These are phyloP conservation scores for Sebastes oblongus DNA, from an alignment of 2,797 vertebrate genomes.

Conservation along the genomic window DNA sequence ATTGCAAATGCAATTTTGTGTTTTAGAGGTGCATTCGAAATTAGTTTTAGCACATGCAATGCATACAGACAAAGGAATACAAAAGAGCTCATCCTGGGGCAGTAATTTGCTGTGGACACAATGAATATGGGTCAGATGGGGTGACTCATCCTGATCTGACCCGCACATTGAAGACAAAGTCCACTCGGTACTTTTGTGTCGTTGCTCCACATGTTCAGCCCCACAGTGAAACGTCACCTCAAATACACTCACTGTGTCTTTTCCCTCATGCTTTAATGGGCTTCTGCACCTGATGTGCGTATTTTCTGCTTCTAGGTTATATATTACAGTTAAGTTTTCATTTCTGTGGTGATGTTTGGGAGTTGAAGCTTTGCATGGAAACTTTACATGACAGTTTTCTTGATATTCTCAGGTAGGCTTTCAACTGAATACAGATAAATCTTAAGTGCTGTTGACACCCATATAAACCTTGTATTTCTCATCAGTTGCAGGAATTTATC, in stretches of 20 bases:
- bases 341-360: neutral
- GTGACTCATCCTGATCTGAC: neutral
- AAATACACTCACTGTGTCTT: neutral
- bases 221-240: neutral
- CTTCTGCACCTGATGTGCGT: neutral
- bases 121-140: slow-evolving; percentile 7
- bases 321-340: neutral
- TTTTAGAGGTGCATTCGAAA: neutral
- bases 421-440: neutral
- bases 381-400: neutral
- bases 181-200: neutral
- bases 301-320: neutral
- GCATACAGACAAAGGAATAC: neutral
- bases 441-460: neutral
- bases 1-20: neutral
- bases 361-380: neutral
- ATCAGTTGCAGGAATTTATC: neutral
- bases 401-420: neutral
- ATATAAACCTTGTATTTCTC: neutral
- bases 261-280: neutral
- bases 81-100: neutral
- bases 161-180: neutral
- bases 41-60: neutral
- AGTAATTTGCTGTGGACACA: neutral
- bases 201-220: neutral